These are phyloP conservation scores for Cottoperca gobio DNA, from an alignment of 2,797 vertebrate species.

Conservation along the genomic window DNA sequence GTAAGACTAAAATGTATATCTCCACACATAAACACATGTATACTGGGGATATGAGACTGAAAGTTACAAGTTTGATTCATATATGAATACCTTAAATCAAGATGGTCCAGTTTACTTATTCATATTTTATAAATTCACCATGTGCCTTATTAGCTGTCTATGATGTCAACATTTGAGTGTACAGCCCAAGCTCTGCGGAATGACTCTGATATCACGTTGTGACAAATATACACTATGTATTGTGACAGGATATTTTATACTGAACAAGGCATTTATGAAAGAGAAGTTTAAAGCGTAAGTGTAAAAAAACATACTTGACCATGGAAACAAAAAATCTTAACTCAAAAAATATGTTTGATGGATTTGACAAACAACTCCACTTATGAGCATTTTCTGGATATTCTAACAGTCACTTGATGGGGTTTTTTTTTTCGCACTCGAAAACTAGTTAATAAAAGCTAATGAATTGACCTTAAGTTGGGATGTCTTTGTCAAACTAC, in stretches of 20 bases:
- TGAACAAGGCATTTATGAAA: background rate
- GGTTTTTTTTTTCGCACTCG: too few relatives aligned
- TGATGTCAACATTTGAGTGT: background rate
- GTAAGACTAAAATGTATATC: conserved; percentile 49
- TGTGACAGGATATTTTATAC: background rate
- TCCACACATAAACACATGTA: background rate
- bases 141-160: background rate
- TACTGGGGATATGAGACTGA: background rate
- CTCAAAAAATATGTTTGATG: too few relatives aligned
- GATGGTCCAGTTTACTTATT: background rate
- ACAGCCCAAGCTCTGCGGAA: background rate
- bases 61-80: background rate
- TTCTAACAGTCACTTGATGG: too few relatives aligned
- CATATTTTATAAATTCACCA: background rate
- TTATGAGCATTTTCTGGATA: too few relatives aligned
- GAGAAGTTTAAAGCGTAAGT: too few relatives aligned
- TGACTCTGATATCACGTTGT: background rate
- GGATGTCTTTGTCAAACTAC: background rate
- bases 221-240: background rate
- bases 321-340: background rate
- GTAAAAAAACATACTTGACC: background rate
- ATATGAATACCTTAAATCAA: background rate
- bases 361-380: too few relatives aligned
- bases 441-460: too few relatives aligned
- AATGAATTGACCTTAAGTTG: too few relatives aligned